A percentile compares a stretch with the other conserved stretches of the same genome.
These are phyloP conservation scores for Zaprionus tsacasi DNA, from an alignment of 1,140 invertebrate genomes.

Conservation along the genomic window DNA sequence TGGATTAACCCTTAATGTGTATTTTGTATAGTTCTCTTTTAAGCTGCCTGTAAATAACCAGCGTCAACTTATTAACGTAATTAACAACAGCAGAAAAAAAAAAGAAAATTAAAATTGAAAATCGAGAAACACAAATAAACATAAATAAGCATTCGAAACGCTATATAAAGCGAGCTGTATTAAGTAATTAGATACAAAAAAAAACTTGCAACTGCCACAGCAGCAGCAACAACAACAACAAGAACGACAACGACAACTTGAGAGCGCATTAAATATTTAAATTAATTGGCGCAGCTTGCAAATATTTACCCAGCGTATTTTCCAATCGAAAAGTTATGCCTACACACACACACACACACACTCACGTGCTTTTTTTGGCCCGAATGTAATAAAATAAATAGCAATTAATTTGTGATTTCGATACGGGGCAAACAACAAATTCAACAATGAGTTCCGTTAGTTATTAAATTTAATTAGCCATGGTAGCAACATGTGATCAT, in stretches of 20 bases:
- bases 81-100: constrained; percentile 24
- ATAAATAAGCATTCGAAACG: constrained; percentile 59
- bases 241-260: neutral
- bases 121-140: constrained; percentile 36
- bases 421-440: neutral
- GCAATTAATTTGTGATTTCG: constrained; percentile 32
- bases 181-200: constrained; percentile 69
- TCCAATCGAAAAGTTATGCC: constrained; percentile 42
- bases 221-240: constrained; percentile 20
- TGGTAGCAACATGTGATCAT: neutral
- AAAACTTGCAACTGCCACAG: constrained; percentile 27
- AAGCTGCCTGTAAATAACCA: constrained; percentile 65
- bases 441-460: neutral
- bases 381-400: constrained; percentile 26
- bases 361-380: constrained; percentile 5
- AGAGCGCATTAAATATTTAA: constrained; percentile 66
- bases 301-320: constrained; percentile 61
- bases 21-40: constrained; percentile 67
- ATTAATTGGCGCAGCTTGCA: constrained; percentile 72
- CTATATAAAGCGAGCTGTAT: constrained; percentile 54
- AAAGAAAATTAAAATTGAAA: constrained; percentile 8
- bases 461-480: constrained; percentile 6
- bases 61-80: constrained; percentile 61
- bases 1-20: constrained; percentile 69
- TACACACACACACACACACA: neutral